phyloP scores from a whole-genome alignment of 2,797 vertebrate species.

The Rhynchotus rufescens region DNA sequence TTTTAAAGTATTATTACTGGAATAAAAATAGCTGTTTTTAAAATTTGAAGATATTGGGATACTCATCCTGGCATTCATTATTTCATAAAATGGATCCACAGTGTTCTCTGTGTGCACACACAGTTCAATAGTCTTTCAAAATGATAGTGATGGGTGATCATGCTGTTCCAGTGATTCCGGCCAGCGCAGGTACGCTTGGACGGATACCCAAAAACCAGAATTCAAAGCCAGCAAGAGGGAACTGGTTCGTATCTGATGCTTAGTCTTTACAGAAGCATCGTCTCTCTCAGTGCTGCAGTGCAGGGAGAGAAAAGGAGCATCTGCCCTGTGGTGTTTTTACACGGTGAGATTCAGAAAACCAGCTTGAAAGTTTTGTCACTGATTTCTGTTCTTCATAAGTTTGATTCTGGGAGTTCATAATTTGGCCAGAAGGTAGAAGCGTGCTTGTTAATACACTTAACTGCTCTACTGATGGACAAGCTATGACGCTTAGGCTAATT shows the following conservation, averaged over 20 bases:
- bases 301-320: neutral
- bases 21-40: conserved; percentile 59
- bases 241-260: neutral
- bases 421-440: neutral
- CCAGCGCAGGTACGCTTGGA: neutral
- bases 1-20: conserved; percentile 51
- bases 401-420: neutral
- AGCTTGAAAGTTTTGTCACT: neutral
- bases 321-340: neutral
- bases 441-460: conserved; percentile 9
- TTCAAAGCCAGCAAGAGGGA: neutral
- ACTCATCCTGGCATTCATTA: conserved; percentile 38
- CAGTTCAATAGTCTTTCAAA: conserved; percentile 26
- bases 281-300: neutral
- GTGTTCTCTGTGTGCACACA: conserved; percentile 14
- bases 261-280: neutral
- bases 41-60: conserved; percentile 39
- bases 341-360: neutral
- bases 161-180: conserved; percentile 25
- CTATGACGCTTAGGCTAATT: conserved; percentile 28
- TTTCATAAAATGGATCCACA: conserved; percentile 61
- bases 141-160: neutral
- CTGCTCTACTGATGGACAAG: neutral
- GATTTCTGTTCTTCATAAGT: neutral
- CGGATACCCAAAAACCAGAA: neutral